These are phyloP conservation scores for Tiaroga cobitis DNA, from an alignment of 2,797 vertebrate genomes.

Conservation along the genomic window DNA sequence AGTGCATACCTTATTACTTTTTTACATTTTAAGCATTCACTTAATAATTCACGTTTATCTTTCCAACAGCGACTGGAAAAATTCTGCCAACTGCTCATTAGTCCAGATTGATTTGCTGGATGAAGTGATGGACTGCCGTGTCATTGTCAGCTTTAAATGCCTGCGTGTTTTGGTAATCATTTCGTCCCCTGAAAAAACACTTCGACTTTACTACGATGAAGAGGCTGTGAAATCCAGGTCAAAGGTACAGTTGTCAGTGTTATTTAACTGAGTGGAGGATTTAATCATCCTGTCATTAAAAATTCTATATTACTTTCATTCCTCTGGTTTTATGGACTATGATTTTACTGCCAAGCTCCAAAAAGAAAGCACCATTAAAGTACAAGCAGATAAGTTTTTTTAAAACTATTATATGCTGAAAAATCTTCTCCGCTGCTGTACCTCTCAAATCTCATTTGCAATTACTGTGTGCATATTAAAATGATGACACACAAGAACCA, in stretches of 20 bases:
- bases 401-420: background rate
- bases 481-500: background rate
- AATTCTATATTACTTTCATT: background rate
- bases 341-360: background rate
- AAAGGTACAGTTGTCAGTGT: conserved; percentile 72
- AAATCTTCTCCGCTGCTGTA: background rate
- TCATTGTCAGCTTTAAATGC: conserved; percentile 76
- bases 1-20: background rate
- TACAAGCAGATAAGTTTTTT: too few species aligned
- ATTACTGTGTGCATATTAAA: too few species aligned
- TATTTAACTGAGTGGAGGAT: background rate
- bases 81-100: conserved; percentile 75
- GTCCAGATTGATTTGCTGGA: conserved; percentile 69
- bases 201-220: conserved; percentile 80
- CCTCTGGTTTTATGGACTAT: background rate
- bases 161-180: conserved; percentile 79
- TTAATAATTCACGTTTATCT: background rate
- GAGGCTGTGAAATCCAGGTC: conserved; percentile 72
- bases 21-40: background rate
- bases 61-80: conserved; percentile 75
- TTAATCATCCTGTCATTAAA: background rate
- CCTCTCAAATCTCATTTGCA: background rate
- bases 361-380: too few species aligned
- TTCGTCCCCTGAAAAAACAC: conserved; percentile 67
- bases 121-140: conserved; percentile 77